Evolutionary conservation across 2,797 vertebrate genomes (phyloP).

Genomic region (Sebastes melanostomus): DNA sequence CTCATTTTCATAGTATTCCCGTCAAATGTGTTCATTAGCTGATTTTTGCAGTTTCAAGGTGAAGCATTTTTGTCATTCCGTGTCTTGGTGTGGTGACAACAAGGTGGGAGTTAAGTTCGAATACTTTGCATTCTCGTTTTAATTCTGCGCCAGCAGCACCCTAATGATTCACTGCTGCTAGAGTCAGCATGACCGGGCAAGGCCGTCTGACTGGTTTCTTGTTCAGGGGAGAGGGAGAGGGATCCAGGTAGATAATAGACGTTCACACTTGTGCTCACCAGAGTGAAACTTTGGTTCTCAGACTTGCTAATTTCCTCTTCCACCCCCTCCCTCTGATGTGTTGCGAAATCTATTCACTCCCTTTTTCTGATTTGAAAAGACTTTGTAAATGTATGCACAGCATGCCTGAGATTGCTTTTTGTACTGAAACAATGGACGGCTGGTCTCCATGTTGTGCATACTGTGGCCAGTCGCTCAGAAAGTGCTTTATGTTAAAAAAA

Average conservation of each 20-base stretch:
- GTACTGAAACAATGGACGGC: neutral
- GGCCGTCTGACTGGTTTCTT: slow-evolving; percentile 74
- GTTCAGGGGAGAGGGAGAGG: neutral
- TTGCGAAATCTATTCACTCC: slow-evolving; percentile 54
- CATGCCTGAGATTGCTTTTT: slow-evolving; percentile 10
- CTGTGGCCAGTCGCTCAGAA: neutral
- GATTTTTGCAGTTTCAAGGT: neutral
- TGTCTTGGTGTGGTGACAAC: slow-evolving; percentile 56
- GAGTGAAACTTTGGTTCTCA: slow-evolving; percentile 59
- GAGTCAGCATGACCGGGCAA: slow-evolving; percentile 30
- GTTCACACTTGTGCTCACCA: slow-evolving; percentile 34
- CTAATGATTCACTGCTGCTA: slow-evolving; percentile 61
- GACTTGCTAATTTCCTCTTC: slow-evolving; percentile 43
- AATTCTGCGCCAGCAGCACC: slow-evolving; percentile 51
- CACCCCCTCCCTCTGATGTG: slow-evolving; percentile 1
- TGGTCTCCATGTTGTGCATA: neutral
- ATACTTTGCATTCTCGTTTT: slow-evolving; percentile 75
- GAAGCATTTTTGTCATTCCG: slow-evolving; percentile 68
- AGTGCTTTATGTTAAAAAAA: neutral
- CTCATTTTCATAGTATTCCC: neutral
- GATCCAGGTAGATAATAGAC: slow-evolving; percentile 41
- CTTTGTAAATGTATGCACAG: neutral
- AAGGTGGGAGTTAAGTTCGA: slow-evolving; percentile 45
- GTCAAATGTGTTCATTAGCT: neutral
- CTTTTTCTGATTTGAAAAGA: slow-evolving; percentile 24